These are phyloP conservation scores for Chelonia mydas DNA, from an alignment of 2,797 vertebrate species.

Conservation along the genomic window DNA sequence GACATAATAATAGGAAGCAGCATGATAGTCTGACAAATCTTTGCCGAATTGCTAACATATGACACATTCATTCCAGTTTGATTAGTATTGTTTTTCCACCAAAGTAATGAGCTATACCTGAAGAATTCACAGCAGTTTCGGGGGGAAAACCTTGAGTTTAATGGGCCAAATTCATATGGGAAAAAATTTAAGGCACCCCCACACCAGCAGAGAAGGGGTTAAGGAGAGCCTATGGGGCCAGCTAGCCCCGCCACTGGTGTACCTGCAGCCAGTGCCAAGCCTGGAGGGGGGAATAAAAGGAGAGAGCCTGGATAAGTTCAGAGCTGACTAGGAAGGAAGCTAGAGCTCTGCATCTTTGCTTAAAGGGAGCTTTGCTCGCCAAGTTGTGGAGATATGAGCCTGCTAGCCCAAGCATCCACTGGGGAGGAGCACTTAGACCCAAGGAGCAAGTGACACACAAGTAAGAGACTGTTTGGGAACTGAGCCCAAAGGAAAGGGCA, in stretches of 20 bases:
- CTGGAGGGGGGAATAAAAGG: not conserved
- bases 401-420: not conserved
- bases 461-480: not conserved
- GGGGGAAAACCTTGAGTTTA: not conserved
- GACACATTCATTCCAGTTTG: not conserved
- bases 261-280: not conserved
- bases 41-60: no score
- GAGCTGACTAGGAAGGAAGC: not conserved
- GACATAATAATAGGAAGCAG: not conserved
- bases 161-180: not conserved
- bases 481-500: not conserved
- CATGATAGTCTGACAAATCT: not conserved
- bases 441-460: not conserved
- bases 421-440: not conserved
- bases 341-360: not conserved
- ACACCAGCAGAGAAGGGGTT: not conserved
- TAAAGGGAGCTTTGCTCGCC: not conserved
- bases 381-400: not conserved
- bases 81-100: no score
- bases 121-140: not conserved
- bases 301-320: not conserved
- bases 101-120: not conserved
- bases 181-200: not conserved
- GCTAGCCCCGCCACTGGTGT: not conserved
- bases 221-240: not conserved